phyloP scores from a whole-genome alignment of 2,888 invertebrate species.

The Phengaris alcon region DNA sequence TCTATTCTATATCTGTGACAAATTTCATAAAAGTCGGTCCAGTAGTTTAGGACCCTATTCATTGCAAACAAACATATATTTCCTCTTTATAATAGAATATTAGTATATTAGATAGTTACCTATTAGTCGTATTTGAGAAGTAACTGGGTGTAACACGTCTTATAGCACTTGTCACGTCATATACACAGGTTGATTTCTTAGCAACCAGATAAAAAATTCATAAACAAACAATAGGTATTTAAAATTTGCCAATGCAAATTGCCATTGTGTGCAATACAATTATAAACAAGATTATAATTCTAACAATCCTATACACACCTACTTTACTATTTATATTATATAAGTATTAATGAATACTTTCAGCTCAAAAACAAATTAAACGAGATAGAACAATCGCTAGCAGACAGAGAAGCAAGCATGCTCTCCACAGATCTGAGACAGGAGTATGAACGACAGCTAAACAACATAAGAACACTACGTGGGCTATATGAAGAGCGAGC shows the following conservation, averaged over 20 bases:
- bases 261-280: not conserved
- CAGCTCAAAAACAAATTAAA: slow-evolving; percentile 86
- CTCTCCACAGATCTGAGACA: slow-evolving; percentile 83
- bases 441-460: slow-evolving; percentile 88
- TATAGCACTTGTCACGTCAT: not conserved
- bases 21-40: too few species aligned
- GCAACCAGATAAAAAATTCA: not conserved
- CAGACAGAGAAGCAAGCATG: slow-evolving; percentile 83
- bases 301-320: not conserved
- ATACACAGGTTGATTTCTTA: not conserved
- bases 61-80: too few species aligned
- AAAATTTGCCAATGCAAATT: not conserved
- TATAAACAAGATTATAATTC: not conserved
- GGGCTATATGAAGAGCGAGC: slow-evolving; percentile 87
- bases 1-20: too few species aligned
- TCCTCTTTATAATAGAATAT: too few species aligned
- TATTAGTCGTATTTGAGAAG: too few species aligned
- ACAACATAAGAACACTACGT: slow-evolving; percentile 85
- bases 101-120: too few species aligned
- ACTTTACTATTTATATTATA: too few species aligned
- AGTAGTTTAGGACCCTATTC: too few species aligned
- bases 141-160: not conserved
- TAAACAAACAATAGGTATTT: not conserved
- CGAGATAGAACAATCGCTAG: slow-evolving; percentile 85
- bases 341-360: slow-evolving; percentile 41